Evolutionary conservation across 2,113 vertebrate species (phyloP).

Genomic region (Ageneiosus marmoratus): DNA sequence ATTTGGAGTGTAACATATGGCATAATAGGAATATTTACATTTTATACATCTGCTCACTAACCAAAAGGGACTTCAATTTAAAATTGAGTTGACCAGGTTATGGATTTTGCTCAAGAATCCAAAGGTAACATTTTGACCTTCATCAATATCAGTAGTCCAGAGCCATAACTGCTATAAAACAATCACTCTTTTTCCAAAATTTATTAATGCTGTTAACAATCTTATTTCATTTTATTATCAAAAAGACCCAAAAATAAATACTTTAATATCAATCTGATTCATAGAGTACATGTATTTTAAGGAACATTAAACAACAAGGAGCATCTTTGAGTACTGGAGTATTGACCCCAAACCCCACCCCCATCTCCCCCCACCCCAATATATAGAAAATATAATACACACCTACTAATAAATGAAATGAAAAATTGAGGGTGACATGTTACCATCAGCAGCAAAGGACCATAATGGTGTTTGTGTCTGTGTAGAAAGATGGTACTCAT

Average conservation of each 20-base stretch:
- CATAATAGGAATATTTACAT: not conserved
- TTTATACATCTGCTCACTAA: not conserved
- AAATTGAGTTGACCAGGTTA: not conserved
- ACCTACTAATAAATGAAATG: not conserved
- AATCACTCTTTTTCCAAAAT: too few relatives aligned
- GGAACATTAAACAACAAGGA: too few relatives aligned
- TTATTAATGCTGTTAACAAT: too few relatives aligned
- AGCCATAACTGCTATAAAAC: not conserved
- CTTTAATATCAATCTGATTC: not conserved
- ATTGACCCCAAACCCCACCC: too few relatives aligned
- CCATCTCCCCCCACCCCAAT: too few relatives aligned
- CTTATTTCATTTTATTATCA: not conserved
- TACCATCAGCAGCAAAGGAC: constrained; percentile 11
- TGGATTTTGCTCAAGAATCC: not conserved
- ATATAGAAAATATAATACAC: not conserved
- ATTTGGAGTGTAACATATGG: not conserved
- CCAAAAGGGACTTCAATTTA: not conserved
- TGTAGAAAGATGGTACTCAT: constrained; percentile 56
- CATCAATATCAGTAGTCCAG: not conserved
- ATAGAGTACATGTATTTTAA: not conserved
- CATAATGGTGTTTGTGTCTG: constrained; percentile 43
- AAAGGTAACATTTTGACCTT: not conserved
- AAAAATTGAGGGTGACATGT: not conserved
- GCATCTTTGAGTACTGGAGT: not conserved
- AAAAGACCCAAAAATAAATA: not conserved